Percentiles rank a stretch among this genome's conserved stretches.
phyloP scores from a whole-genome alignment of 1,140 invertebrate genomes.

The Saccostrea echinata region DNA sequence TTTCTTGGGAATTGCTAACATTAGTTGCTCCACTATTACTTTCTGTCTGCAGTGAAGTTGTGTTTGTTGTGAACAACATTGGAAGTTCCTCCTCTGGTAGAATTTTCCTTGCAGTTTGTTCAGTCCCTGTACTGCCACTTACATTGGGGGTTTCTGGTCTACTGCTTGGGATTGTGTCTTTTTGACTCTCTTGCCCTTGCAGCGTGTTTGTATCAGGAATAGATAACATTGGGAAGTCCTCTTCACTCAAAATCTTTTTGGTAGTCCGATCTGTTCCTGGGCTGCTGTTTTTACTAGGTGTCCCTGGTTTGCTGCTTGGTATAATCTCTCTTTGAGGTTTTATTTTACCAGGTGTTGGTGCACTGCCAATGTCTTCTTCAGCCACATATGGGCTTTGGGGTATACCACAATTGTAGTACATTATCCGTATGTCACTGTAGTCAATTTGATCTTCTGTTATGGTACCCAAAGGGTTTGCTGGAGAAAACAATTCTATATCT shows the following conservation, averaged over 20 bases:
- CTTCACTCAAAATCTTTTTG: neutral
- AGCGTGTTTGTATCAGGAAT: neutral
- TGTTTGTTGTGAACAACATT: neutral
- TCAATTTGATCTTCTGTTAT: neutral
- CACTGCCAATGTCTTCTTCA: neutral
- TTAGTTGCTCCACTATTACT: neutral
- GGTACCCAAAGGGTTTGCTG: neutral
- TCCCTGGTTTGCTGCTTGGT: slow-evolving; percentile 4
- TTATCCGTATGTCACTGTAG: slow-evolving; percentile 13
- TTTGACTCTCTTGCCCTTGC: neutral
- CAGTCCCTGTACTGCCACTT: neutral
- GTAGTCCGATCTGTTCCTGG: neutral
- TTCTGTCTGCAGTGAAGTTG: neutral
- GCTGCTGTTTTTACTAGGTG: neutral
- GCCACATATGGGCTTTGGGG: slow-evolving; percentile 13
- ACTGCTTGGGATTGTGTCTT: neutral
- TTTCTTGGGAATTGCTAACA: slow-evolving; percentile 7
- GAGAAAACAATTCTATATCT: neutral
- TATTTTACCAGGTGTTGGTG: neutral
- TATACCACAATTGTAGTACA: slow-evolving; percentile 8
- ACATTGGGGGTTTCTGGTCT: neutral
- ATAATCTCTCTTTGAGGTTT: neutral
- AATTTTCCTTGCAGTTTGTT: slow-evolving; percentile 8
- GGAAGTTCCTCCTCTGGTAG: neutral
- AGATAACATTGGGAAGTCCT: neutral